Evolutionary conservation across 2,797 vertebrate genomes (phyloP).

Genomic region (Lithobates sylvaticus): DNA sequence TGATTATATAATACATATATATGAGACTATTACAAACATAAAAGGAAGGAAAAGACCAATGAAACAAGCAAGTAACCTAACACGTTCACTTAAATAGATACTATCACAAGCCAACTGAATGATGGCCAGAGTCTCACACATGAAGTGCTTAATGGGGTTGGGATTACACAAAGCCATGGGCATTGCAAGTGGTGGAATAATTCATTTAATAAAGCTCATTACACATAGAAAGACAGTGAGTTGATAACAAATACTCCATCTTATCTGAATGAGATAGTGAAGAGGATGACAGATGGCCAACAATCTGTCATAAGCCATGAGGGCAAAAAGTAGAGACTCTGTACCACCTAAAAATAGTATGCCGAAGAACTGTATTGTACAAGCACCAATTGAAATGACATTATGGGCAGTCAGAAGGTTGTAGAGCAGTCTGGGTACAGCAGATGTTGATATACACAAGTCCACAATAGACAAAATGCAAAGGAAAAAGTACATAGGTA

Average conservation of each 20-base stretch:
- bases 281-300: background rate
- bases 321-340: constrained; percentile 1
- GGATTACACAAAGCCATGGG: background rate
- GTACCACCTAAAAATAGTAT: background rate
- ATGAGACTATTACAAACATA: background rate
- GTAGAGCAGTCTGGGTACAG: background rate
- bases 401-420: background rate
- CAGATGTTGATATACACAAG: background rate
- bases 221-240: constrained; percentile 1
- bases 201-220: background rate
- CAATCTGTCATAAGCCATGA: constrained; percentile 28
- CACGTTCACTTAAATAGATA: background rate
- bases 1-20: background rate
- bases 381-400: background rate
- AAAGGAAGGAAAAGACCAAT: background rate
- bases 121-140: background rate
- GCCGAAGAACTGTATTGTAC: background rate
- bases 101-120: background rate
- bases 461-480: constrained; percentile 6
- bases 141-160: constrained; percentile 14
- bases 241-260: constrained; percentile 8
- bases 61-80: background rate
- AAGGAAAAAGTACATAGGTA: constrained; percentile 29
- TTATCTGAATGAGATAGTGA: background rate
- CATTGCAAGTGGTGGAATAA: background rate